Evolutionary conservation across 2,113 vertebrate genomes (phyloP), one percentile per base, ranked within the genome.

Genomic region (Calyptomena viridis): DNA sequence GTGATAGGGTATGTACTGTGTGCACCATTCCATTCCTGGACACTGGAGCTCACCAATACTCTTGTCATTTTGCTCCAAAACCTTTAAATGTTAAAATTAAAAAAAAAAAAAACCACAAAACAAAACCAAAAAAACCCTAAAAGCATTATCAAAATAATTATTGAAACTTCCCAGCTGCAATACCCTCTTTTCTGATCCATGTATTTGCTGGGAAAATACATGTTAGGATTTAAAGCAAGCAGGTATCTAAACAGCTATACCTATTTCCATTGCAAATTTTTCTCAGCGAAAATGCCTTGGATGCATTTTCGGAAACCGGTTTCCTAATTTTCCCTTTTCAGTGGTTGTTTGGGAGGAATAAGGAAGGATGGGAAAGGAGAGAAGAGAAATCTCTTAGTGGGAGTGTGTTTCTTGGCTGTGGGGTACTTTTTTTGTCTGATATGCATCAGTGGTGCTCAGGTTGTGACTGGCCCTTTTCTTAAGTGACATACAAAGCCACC

Each of bases 191-290:
- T 25, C 33, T 56, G 75, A 47, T 39, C 42, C 23, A 8, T 50
- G 17, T 85, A 11, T 77, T 78, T 75, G 19, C 69, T 95, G 33
- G 56, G 63, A 69, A 89, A 74, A 35, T 75, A 71, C n/a, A 18
- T 20, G 30, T 84, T 74, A 39, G 60, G 52, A 71, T 94, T 93
- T 75, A 59, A 71, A 84, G 62, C 42, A 81, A 89, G 62, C 77
- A 91, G 56, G 90, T 95, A 93, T 47, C 55, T 64, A 47, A 91
- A 75, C 55, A 89, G 49, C 44, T 47, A 49, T 84, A 30, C 53
- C 52, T 71, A 59, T 78, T 91, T 90, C 83, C 86, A 92, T 81
- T 93, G 79, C 68, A 89, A 50, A 90, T 86, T 84, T 39, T 84
- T 95, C 88, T 86, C 42, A 27, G 22, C 53, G 47, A 77, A 74